phyloP scores from a whole-genome alignment of 2,113 vertebrate genomes.

The Halcyon malimbica region DNA sequence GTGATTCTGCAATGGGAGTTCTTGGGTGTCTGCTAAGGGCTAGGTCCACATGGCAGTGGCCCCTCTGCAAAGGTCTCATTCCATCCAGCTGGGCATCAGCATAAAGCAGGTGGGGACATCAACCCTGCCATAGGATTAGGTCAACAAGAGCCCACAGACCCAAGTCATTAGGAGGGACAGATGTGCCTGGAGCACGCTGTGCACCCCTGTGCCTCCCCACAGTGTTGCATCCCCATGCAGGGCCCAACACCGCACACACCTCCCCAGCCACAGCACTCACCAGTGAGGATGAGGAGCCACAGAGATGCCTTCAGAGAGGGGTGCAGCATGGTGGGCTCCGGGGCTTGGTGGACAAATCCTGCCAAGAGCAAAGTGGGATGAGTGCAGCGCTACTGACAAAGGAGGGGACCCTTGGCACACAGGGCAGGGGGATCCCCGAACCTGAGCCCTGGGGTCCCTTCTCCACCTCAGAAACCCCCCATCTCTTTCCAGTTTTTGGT shows the following conservation, averaged over 20 bases:
- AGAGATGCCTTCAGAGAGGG: not conserved
- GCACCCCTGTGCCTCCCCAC: not conserved
- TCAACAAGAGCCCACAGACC: accelerated
- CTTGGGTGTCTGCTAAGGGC: not conserved
- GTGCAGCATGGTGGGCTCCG: not conserved
- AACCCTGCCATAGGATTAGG: accelerated
- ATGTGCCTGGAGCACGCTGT: not conserved
- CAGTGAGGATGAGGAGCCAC: conserved; percentile 24
- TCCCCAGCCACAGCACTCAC: conserved; percentile 53
- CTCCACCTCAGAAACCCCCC: not conserved
- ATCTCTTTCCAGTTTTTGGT: not conserved
- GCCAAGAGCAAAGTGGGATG: not conserved
- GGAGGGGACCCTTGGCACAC: accelerated
- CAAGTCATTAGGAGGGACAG: accelerated
- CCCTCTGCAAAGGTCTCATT: not conserved
- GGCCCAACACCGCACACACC: not conserved
- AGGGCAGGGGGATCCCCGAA: not conserved
- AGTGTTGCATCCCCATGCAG: accelerated
- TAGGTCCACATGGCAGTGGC: not conserved
- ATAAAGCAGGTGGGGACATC: not conserved
- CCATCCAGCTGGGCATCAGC: not conserved
- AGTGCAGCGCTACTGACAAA: not conserved
- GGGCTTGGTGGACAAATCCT: not conserved
- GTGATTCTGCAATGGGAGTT: not conserved
- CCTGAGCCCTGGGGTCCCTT: not conserved